Evolutionary conservation across 2,797 vertebrate genomes (phyloP).

Genomic region (Oreochromis grahami): DNA sequence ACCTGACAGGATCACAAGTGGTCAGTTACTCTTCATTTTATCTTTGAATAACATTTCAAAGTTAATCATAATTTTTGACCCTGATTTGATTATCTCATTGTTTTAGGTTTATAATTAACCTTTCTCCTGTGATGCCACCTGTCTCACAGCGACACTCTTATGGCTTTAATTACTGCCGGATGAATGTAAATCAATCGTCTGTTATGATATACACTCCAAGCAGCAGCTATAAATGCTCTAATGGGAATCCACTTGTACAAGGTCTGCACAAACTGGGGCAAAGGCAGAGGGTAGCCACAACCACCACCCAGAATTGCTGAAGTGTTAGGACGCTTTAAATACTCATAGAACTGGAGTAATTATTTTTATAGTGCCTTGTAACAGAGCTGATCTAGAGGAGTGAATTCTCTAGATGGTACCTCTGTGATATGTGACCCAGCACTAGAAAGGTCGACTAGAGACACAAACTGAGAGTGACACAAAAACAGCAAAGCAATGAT

Average conservation of each 20-base stretch:
- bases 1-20: not conserved
- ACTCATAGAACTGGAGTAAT: not conserved
- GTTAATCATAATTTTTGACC: not conserved
- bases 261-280: not conserved
- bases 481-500: not conserved
- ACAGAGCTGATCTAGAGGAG: not conserved
- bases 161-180: not conserved
- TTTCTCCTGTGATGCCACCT: not conserved
- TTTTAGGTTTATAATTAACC: not conserved
- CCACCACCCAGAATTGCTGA: not conserved
- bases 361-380: not conserved
- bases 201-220: not conserved
- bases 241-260: not conserved
- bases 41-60: not conserved
- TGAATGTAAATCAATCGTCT: not conserved
- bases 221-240: not conserved
- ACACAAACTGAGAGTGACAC: not conserved
- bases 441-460: not conserved
- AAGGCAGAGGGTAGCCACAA: not conserved
- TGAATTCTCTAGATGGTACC: not conserved
- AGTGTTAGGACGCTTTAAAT: not conserved
- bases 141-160: not conserved
- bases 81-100: not conserved
- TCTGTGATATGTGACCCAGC: accelerated
- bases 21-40: not conserved